These are phyloP conservation scores for Leptopilina drosophilae DNA, from an alignment of 2,888 invertebrate genomes.

Conservation along the genomic window DNA sequence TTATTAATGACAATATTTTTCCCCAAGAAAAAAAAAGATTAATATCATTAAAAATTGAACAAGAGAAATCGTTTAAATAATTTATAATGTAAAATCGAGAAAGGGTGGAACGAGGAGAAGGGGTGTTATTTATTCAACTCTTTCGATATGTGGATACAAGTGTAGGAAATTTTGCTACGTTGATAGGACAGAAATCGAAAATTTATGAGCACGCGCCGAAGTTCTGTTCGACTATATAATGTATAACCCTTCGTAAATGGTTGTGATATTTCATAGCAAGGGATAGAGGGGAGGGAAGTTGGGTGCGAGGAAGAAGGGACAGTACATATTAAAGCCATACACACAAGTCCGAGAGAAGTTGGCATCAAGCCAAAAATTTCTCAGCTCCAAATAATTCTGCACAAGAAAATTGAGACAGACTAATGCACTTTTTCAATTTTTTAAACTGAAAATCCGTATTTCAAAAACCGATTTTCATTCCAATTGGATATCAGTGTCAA, in stretches of 20 bases:
- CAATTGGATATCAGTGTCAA: too few species aligned
- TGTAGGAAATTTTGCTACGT: conserved; percentile 33
- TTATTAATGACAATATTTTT: too few species aligned
- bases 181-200: conserved; percentile 38
- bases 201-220: conserved; percentile 33
- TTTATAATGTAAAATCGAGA: background rate
- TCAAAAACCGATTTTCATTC: background rate
- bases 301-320: background rate
- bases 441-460: background rate
- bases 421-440: conserved; percentile 21
- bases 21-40: background rate
- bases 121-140: conserved; percentile 16
- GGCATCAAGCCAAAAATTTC: conserved; percentile 18
- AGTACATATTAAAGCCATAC: conserved; percentile 38
- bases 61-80: conserved; percentile 8
- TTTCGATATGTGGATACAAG: conserved; percentile 17
- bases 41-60: background rate
- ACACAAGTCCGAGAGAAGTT: conserved; percentile 33
- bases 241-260: conserved; percentile 41
- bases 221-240: conserved; percentile 34
- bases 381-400: background rate
- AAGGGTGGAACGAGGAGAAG: background rate
- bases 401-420: conserved; percentile 10
- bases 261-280: conserved; percentile 29
- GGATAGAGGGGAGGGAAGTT: too few species aligned